Percentiles rank a stretch among this genome's conserved stretches.
These are phyloP conservation scores for Erythrocercus mccallii DNA, from an alignment of 2,113 vertebrate species.

Conservation along the genomic window DNA sequence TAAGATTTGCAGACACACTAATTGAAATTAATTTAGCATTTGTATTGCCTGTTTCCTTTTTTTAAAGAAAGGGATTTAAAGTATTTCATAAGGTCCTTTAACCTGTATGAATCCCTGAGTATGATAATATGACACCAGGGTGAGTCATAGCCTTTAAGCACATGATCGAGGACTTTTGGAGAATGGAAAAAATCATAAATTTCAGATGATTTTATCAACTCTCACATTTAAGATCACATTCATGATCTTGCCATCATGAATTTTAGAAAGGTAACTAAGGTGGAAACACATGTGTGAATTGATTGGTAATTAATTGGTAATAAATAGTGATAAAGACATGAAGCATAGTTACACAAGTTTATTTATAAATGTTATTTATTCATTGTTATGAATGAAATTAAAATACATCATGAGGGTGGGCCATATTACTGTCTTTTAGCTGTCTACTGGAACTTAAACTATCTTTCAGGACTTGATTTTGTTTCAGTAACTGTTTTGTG, in stretches of 20 bases:
- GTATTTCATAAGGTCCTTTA: not conserved
- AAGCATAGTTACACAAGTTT: not conserved
- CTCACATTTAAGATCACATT: not conserved
- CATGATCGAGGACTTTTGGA: not conserved
- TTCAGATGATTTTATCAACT: not conserved
- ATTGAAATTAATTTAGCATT: not conserved
- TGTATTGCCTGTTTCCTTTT: not conserved
- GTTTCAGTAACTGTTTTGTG: not conserved
- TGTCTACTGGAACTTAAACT: not conserved
- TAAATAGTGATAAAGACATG: not conserved
- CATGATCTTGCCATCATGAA: not conserved
- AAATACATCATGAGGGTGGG: not conserved
- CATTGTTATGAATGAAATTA: not conserved
- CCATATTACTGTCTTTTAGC: not conserved
- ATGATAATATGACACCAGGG: not conserved
- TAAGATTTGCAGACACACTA: not conserved
- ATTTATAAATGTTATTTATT: not conserved
- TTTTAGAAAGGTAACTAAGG: not conserved
- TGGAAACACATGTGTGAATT: not conserved
- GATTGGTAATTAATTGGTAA: not conserved
- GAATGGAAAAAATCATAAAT: not conserved
- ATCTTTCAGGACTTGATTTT: not conserved
- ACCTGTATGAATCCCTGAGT: not conserved
- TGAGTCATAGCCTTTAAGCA: not conserved
- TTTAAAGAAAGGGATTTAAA: not conserved